Evolutionary conservation across 1,140 invertebrate species (phyloP), one percentile per base, ranked within the genome.

Genomic region (Drosophila kanapiae): DNA sequence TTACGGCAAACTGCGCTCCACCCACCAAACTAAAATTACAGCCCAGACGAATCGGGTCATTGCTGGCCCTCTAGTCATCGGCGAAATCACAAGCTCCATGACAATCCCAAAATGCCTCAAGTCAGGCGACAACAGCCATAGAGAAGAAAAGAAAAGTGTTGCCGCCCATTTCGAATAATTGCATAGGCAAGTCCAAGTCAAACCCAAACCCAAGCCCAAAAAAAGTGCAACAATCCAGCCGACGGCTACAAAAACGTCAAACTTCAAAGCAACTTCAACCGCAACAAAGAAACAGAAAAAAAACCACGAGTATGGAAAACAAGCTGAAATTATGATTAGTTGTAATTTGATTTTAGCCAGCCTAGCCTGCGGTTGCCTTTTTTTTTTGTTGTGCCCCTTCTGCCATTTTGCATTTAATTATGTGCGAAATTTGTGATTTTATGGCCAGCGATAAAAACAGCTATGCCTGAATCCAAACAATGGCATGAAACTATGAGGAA

Each of bases 361-460:
- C 49, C 54, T 60, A 78, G 71, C 53, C 63, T 60, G 63, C 56
- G 62, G 40, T 54, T 45, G 23, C 43, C 8, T 65, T 53, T 56
- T 59, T 43, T 23, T 23, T 23, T 23, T 23, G 23, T 23, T 31
- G 5, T 8, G 4, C 29, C 53, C 43, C 35, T 11, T 27, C 23
- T 47, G 42, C 48, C 49, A 38, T 65, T 71, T 76, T 81, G 69
- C 48, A 78, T 85, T 88, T 88, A 86, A 85, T 91, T 91, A 88
- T 85, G 84, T 88, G 85, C 78, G 78, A 85, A 90, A 75, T 85
- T 60, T 72, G 68, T 72, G 70, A 74, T 74, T 74, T 74, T 72
- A 74, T 74, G 45, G 68, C 8, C 23, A 43, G 70, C 70, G 54
- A 80, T 79, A 72, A 72, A 72, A 74, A 37, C 62, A 11, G 43